Percentiles rank a stretch among this genome's conserved stretches.
These are phyloP conservation scores for Ageneiosus marmoratus DNA, from an alignment of 2,113 vertebrate genomes.

Conservation along the genomic window DNA sequence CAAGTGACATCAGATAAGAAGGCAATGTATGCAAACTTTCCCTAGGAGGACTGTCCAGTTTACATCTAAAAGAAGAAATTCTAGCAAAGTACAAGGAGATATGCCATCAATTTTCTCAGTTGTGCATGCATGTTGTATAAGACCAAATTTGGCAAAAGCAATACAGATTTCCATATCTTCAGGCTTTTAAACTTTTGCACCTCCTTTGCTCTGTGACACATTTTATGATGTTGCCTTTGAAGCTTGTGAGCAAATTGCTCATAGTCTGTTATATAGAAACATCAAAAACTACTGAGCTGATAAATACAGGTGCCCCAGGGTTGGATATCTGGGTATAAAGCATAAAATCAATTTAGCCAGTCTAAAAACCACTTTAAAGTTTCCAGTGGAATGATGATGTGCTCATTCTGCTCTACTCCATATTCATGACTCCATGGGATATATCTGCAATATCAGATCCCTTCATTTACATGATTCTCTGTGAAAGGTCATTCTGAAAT, in stretches of 20 bases:
- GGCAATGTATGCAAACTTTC: neutral
- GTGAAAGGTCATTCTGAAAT: neutral
- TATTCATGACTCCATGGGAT: conserved; percentile 13
- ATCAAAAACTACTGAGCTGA: conserved; percentile 18
- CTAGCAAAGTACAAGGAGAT: neutral
- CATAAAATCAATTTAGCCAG: conserved; percentile 23
- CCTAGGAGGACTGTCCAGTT: neutral
- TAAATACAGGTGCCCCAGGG: conserved; percentile 23
- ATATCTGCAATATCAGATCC: neutral
- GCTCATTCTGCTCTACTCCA: neutral
- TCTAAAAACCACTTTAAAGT: conserved; percentile 6
- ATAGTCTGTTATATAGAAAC: neutral
- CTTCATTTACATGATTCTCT: neutral
- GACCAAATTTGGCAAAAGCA: neutral
- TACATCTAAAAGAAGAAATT: neutral
- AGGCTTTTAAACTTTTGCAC: neutral
- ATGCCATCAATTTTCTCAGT: neutral
- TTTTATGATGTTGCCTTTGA: conserved; percentile 25
- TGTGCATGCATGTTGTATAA: neutral
- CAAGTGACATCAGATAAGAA: neutral
- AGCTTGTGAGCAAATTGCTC: conserved; percentile 5
- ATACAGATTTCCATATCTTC: neutral
- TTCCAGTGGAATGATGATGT: conserved; percentile 28
- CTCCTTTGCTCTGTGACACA: neutral
- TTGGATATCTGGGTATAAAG: conserved; percentile 1